Base-by-base conservation (phyloP, 2,888 invertebrate genomes). In the Acrocyrtus sp. region DNA sequence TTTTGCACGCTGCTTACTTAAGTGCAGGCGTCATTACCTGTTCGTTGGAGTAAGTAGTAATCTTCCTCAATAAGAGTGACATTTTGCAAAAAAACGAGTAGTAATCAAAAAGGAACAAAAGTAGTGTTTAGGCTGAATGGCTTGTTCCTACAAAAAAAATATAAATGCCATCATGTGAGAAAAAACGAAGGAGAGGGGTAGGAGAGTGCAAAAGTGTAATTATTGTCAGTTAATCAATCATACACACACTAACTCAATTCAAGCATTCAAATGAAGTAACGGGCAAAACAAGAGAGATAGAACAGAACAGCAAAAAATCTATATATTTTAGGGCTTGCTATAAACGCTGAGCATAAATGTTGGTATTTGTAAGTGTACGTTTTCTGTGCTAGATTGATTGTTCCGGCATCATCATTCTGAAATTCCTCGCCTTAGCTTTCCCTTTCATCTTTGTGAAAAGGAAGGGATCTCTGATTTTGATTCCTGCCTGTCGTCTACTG, bases 211-310 rank as follows among this genome's bases (percentile, higher is more conserved):
- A 54, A 53, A 47, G 48, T 65, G 48, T 65, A 65, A 65, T 65
- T 65, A 65, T 65, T 65, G 65, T 56, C 65, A 56, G 65, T 48
- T 65, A 65, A 65, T 65, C 65, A 65, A 65, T 65, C 65, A 65
- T 34, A 56, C 29, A 47, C 34, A 54, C 29, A 24, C 29, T n/a
- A 26, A 45, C 5, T 26, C 19, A 19, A 39, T 34, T 22, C 15
- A 47, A 43, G 47, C 24, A 22, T 8, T 4, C 48, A 17, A 21
- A 10, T 6, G 26, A 41, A 29, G 19, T 10, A 53, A 51, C 34
- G 24, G 24, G 3, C 27, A 17, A 19, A 3, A 29, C 24, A 48
- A 48, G 34, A 19, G 19, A 12, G 22, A 43, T 8, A 2, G 22
- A 41, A 5, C 8, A 39, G 15, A 41, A 21, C 17, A 39, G 54